Conservation (phyloP, 30 jellyfish, hydroid and myxozoan genomes). For the Morbakka virulenta region DNA sequence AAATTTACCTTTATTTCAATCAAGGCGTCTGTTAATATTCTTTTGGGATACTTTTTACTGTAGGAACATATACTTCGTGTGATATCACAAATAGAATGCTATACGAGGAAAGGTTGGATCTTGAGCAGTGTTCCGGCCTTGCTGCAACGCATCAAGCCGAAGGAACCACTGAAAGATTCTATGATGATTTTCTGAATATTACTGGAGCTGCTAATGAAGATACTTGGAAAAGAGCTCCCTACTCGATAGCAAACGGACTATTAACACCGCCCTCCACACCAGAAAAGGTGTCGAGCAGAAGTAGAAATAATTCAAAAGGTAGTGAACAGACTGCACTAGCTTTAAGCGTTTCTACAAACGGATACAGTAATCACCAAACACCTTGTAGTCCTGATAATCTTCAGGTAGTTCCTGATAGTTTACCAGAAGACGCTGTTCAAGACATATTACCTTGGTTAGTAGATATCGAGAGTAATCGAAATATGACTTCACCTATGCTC, state of each 20-base stretch:
- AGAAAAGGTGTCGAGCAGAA: constrained; percentile 44
- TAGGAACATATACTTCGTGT: neutral
- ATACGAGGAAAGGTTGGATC: constrained; percentile 55
- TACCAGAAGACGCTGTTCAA: constrained; percentile 74
- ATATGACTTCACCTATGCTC: constrained; percentile 69
- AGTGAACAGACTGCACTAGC: constrained; percentile 26
- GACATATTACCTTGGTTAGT: constrained; percentile 67
- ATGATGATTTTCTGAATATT: constrained; percentile 59
- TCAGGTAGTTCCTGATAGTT: constrained; percentile 79
- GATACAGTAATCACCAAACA: constrained; percentile 8
- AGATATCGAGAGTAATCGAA: constrained; percentile 54
- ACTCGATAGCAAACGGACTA: constrained; percentile 36
- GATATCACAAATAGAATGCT: constrained; percentile 33
- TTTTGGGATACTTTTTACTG: neutral
- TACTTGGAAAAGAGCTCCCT: constrained; percentile 47
- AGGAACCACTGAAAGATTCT: constrained; percentile 48
- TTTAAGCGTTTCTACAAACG: constrained; percentile 2
- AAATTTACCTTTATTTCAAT: neutral
- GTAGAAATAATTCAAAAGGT: constrained; percentile 25
- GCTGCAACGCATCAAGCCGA: constrained; percentile 4
- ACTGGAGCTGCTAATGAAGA: constrained; percentile 51
- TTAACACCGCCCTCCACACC: constrained; percentile 87
- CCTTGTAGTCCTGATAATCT: constrained; percentile 63
- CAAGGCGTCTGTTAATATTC: neutral
- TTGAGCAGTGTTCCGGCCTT: constrained; percentile 34